Conservation (phyloP, 2,113 vertebrate species). For the Emydocephalus ijimae region DNA sequence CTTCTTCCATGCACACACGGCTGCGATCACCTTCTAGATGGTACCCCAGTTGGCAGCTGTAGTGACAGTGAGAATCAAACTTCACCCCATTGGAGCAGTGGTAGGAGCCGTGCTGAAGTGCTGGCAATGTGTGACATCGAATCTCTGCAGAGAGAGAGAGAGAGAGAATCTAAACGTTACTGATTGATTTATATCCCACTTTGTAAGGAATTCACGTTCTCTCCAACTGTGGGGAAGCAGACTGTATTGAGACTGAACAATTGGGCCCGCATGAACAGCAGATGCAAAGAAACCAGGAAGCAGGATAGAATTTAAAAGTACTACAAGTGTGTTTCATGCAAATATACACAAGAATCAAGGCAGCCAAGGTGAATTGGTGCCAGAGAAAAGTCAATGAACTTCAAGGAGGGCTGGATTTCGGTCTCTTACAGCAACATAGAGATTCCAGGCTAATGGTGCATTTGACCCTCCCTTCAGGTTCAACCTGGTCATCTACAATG, state of each 20-base stretch:
- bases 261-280: not conserved
- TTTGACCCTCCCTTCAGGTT: too few relatives aligned
- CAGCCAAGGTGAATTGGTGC: too few relatives aligned
- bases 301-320: not conserved
- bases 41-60: conserved; percentile 82
- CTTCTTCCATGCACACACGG: conserved; percentile 80
- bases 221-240: not conserved
- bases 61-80: conserved; percentile 90
- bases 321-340: not conserved
- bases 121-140: conserved; percentile 79
- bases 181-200: too few relatives aligned
- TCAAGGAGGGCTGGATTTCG: too few relatives aligned
- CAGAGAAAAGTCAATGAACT: too few relatives aligned
- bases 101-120: conserved; percentile 81
- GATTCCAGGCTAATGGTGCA: too few relatives aligned
- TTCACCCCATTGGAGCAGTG: conserved; percentile 78
- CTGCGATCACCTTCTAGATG: conserved; percentile 82
- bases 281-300: not conserved
- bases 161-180: not conserved
- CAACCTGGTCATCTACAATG: not conserved
- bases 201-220: not conserved
- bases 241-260: not conserved
- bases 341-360: not conserved
- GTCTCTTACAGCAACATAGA: too few relatives aligned
- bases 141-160: conserved; percentile 69